Evolutionary conservation across 2,888 invertebrate genomes (phyloP).

Genomic region (Seladonia tumulorum): DNA sequence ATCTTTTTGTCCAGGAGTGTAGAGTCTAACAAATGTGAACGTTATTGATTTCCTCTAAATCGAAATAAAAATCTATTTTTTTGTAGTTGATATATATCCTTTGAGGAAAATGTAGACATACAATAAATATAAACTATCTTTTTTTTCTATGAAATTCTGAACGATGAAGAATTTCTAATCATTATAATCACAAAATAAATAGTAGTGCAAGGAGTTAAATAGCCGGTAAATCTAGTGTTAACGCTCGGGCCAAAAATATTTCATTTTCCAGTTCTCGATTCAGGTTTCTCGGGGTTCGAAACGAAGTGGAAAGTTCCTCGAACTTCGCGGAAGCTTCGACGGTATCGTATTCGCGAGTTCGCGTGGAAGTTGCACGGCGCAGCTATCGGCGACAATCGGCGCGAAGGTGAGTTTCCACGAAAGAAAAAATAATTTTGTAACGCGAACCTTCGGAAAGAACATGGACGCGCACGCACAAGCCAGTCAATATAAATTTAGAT

Average conservation of each 20-base stretch:
- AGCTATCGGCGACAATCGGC: background rate
- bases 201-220: no score
- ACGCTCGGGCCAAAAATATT: background rate
- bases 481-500: conserved; percentile 50
- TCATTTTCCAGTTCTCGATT: background rate
- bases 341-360: background rate
- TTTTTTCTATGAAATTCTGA: no score
- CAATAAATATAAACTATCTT: no score
- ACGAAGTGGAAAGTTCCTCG: background rate
- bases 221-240: no score
- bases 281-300: background rate
- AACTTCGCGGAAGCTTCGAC: background rate
- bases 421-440: background rate
- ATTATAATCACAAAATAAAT: no score
- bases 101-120: no score
- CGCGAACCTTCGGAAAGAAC: background rate
- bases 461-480: background rate
- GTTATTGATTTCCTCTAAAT: no score
- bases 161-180: no score
- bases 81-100: no score
- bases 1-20: no score
- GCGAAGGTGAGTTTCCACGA: background rate
- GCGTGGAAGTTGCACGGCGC: background rate
- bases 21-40: no score
- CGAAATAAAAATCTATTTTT: no score